These are phyloP conservation scores for Anas flavirostris DNA, from an alignment of 2,797 vertebrate species.

Conservation along the genomic window DNA sequence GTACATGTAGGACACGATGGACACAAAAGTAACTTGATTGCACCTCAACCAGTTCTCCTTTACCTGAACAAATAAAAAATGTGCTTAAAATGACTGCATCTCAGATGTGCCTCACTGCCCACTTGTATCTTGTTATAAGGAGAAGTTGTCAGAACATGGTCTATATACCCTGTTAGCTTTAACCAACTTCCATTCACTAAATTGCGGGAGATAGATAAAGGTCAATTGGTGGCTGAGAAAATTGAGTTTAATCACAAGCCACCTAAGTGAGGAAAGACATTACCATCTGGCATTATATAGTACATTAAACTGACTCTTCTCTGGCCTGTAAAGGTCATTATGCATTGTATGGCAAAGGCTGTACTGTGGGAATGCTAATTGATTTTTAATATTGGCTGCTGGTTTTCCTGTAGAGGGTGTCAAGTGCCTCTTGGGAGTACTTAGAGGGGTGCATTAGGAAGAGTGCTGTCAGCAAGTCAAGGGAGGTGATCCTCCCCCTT, in stretches of 20 bases:
- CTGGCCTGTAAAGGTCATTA: slow-evolving; percentile 48
- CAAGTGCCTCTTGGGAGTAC: not conserved
- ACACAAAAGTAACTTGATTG: not conserved
- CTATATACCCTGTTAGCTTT: not conserved
- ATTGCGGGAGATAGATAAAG: slow-evolving; percentile 34
- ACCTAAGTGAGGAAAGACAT: slow-evolving; percentile 43
- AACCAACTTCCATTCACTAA: slow-evolving; percentile 32
- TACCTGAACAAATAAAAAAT: not conserved
- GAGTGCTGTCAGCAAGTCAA: too few species aligned
- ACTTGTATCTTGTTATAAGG: not conserved
- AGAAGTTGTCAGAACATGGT: not conserved
- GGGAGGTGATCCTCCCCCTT: too few species aligned
- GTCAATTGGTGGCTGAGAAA: slow-evolving; percentile 59
- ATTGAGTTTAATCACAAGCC: slow-evolving; percentile 54
- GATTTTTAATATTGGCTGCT: slow-evolving; percentile 36
- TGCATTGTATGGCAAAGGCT: slow-evolving; percentile 23
- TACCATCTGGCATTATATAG: slow-evolving; percentile 50
- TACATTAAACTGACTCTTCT: slow-evolving; percentile 54
- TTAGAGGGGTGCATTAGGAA: not conserved
- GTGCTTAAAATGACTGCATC: not conserved
- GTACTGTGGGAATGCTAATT: slow-evolving; percentile 29
- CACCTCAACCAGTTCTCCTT: not conserved
- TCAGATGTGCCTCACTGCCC: not conserved
- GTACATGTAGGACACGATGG: not conserved
- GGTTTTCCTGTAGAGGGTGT: not conserved